Base-by-base conservation (phyloP, 2,888 invertebrate genomes). In the Phanerotoma sp. region DNA sequence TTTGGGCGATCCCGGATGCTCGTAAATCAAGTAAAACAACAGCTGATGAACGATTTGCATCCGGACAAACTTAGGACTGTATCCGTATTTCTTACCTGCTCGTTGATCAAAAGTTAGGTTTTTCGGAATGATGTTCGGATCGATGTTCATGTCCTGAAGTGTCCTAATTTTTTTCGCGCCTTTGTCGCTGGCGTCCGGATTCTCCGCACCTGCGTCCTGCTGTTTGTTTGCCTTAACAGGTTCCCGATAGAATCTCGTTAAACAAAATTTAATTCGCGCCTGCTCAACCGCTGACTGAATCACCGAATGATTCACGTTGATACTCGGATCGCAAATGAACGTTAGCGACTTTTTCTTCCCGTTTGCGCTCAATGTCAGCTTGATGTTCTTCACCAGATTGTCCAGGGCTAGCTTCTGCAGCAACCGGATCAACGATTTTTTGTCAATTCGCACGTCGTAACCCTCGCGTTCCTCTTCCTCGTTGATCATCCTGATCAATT, bases 1-100 rank as follows among this genome's bases (percentile, higher is more conserved):
- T 6, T 47, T 51, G 5, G 61, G 64, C 16, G 77, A 65, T 0
- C 79, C 80, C 22, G 78, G 74, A 66, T 84, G 80, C 38, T 81
- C 83, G 64, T 85, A 84, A 6, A 86, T 78, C n/a, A 90, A 70
- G 70, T 89, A 88, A 73, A 82, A 88, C 11, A 92, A 69, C 61
- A 86, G 82, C 62, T 86, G 81, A 69, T 92, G 91, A 35, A 90
- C 68, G 3, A 82, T 76, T 56, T 84, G 80, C 75, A 87, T 83
- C 40, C 88, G 80, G 10, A 84, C 75, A 69, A 87, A 86, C 75
- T 89, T 90, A 1, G 88, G 84, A 51, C 80, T 75, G 58, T 79
- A 80, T 6, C 83, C 83, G 63, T 82, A 80, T 38, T 72, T 68
- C 62, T 71, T 77, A 5, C 79, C 80, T 5, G 73, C 63, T 60